A percentile compares a stretch with the other conserved stretches of the same genome.
Conservation (phyloP, 2,113 vertebrate species). For the Mionectes macconnelli region DNA sequence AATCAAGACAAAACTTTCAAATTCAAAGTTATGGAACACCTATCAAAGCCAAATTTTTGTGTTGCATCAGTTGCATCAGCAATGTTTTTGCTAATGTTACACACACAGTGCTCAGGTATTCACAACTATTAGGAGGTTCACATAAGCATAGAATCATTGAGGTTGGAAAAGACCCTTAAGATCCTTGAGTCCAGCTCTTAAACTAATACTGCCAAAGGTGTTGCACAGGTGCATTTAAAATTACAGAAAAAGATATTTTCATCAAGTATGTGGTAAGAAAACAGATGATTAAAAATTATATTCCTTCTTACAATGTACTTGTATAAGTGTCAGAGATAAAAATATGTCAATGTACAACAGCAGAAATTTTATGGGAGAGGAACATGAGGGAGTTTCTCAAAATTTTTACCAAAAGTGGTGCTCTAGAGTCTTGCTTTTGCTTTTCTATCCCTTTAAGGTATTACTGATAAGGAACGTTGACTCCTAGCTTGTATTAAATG, state of each 20-base stretch:
- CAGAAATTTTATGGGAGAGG: not conserved
- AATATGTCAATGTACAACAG: not conserved
- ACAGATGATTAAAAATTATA: not conserved
- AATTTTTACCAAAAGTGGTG: not conserved
- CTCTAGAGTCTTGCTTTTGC: not conserved
- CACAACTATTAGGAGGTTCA: not conserved
- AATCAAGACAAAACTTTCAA: not conserved
- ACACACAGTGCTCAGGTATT: accelerated
- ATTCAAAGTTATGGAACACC: not conserved
- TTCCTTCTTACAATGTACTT: not conserved
- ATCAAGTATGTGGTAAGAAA: not conserved
- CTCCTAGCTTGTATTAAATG: not conserved
- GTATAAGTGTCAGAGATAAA: not conserved
- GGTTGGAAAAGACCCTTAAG: not conserved
- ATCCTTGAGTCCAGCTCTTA: not conserved
- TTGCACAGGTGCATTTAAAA: not conserved
- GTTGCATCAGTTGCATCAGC: not conserved
- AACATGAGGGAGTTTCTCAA: not conserved
- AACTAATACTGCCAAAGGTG: not conserved
- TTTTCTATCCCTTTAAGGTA: not conserved
- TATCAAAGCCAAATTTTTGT: not conserved
- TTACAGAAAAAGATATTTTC: not conserved
- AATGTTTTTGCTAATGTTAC: not conserved
- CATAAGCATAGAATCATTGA: not conserved
- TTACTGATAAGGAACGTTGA: not conserved